Base-by-base conservation (phyloP, 1,140 invertebrate species). In the Glossosoma conforme region DNA sequence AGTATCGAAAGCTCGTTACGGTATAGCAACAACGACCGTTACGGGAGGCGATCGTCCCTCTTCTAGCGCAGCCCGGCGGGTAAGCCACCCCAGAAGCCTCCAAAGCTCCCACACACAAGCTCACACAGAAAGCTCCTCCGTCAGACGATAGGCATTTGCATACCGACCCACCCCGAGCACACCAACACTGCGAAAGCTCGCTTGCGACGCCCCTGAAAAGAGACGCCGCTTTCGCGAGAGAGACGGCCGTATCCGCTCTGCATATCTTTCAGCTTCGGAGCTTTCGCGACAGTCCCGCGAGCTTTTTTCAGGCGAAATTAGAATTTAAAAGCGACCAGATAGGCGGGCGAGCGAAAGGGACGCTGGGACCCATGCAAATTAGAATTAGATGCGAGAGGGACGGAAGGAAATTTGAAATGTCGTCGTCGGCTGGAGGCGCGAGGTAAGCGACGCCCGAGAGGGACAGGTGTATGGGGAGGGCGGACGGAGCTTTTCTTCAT, bases 251-350 rank as follows among this genome's bases (percentile, higher is more conserved):
- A 30, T 13, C 18, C 20, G n/a, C n/a, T 45, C 25, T 32, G 37
- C 33, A 43, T 38, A 38, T 18, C 25, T 33, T 28, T 44, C 28
- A 40, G 24, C 41, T 2, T 4, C 37, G 22, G 37, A 28, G 44
- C 42, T 30, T 38, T 32, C 44, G 54, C 54, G 53, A 55, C 53
- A 55, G 50, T 49, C 53, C 36, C 45, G 32, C 30, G 21, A 18
- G 41, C 41, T 53, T 54, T 54, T 58, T 58, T 58, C 46, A 46
- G 35, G 46, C 44, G 51, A 58, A 58, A 58, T 58, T 58, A 58
- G 44, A 58, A 58, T 58, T 58, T 58, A 58, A 58, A 58, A 54
- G 56, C 50, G 42, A 52, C 50, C 41, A 46, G 52, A 48, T 30
- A 44, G 22, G 30, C 15, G 37, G 13, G 19, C 44, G 48, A 44